Percentiles rank a stretch among this genome's conserved stretches.
Conservation (phyloP, 2,113 vertebrate genomes). For the Peromyscus polionotus region DNA sequence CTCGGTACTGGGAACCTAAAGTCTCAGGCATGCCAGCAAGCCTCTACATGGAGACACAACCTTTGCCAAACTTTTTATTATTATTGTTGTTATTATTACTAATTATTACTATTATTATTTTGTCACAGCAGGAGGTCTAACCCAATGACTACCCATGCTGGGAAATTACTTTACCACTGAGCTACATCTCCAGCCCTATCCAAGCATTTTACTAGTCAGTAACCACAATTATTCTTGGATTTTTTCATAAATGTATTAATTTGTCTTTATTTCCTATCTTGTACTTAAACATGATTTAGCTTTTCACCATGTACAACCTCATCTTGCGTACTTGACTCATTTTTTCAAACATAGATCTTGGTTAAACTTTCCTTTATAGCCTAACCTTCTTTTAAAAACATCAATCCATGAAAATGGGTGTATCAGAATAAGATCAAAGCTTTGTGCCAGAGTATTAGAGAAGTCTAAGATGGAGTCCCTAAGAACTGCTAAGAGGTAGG, state of each 20-base stretch:
- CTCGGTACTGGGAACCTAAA: neutral
- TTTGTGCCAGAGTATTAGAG: constrained; percentile 3
- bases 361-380: constrained; percentile 30
- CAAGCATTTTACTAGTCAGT: constrained; percentile 35
- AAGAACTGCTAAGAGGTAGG: neutral
- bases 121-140: neutral
- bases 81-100: neutral
- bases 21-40: neutral
- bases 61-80: neutral
- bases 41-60: neutral
- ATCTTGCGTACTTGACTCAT: constrained; percentile 3
- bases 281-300: neutral
- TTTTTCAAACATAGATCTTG: neutral
- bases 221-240: neutral
- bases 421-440: neutral
- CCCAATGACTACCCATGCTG: neutral
- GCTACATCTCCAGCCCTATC: neutral
- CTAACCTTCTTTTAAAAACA: neutral
- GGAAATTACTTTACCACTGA: neutral
- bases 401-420: neutral
- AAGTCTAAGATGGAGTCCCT: neutral
- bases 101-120: neutral
- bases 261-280: constrained; percentile 23
- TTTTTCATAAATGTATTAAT: constrained; percentile 27
- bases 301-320: neutral